phyloP scores from a whole-genome alignment of 2,113 vertebrate species.

The Peromyscus maniculatus region DNA sequence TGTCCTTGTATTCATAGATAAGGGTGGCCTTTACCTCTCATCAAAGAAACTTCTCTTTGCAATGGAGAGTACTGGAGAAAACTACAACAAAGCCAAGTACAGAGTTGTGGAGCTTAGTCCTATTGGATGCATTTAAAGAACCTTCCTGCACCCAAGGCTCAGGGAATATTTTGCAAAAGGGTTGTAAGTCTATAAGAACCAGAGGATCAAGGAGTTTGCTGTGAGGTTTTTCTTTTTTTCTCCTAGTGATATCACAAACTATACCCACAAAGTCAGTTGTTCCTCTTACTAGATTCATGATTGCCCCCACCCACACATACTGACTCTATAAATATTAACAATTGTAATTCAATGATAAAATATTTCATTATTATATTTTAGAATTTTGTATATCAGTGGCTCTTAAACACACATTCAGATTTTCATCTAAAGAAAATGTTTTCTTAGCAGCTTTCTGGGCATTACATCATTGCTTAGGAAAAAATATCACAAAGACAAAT shows the following conservation, averaged over 20 bases:
- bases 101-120: not conserved
- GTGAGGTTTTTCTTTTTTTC: too few relatives aligned
- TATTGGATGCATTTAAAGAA: too few relatives aligned
- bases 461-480: not conserved
- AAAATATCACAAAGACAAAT: not conserved
- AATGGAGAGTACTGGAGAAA: not conserved
- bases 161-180: not conserved
- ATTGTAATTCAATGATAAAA: not conserved
- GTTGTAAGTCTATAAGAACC: too few relatives aligned
- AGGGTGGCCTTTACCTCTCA: not conserved
- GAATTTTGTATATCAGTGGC: too few relatives aligned
- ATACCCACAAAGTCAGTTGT: too few relatives aligned
- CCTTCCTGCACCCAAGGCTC: not conserved
- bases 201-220: too few relatives aligned
- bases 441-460: not conserved
- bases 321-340: not conserved
- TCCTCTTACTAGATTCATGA: not conserved
- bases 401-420: not conserved
- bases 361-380: too few relatives aligned
- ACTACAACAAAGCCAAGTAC: not conserved
- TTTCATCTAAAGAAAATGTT: not conserved
- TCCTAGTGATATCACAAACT: too few relatives aligned
- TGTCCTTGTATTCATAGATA: not conserved
- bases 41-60: not conserved
- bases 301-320: not conserved